phyloP scores from a whole-genome alignment of 2,888 invertebrate genomes.

The Ectobius pallidus region DNA sequence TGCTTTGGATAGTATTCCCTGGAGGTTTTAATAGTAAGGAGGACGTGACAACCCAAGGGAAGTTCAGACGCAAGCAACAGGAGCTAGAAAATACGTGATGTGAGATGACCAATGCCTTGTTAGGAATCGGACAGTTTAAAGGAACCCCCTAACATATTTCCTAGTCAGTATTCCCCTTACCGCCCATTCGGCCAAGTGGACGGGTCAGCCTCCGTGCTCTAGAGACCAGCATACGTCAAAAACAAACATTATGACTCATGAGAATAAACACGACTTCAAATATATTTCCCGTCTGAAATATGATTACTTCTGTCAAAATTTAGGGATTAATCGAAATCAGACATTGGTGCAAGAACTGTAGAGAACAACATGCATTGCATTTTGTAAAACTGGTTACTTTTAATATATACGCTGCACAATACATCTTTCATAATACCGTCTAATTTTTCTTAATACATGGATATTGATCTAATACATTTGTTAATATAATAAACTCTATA shows the following conservation, averaged over 20 bases:
- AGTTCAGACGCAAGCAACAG: not conserved
- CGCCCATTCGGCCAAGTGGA: not conserved
- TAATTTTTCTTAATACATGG: no score
- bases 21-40: not conserved
- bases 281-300: not conserved
- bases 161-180: not conserved
- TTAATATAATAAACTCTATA: no score
- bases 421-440: no score
- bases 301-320: not conserved
- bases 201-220: not conserved
- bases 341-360: not conserved
- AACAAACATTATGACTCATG: not conserved
- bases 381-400: no score
- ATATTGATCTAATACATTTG: no score
- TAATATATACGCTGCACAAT: no score
- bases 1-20: not conserved
- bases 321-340: not conserved
- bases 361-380: no score
- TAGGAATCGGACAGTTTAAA: not conserved
- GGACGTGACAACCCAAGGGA: not conserved
- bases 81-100: not conserved
- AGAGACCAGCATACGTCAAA: constrained; percentile 1
- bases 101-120: constrained; percentile 9
- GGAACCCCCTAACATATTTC: constrained; percentile 1
- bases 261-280: not conserved